Percentiles rank a stretch among this genome's conserved stretches.
Conservation (phyloP, 2,888 invertebrate genomes). For the Automeris io region DNA sequence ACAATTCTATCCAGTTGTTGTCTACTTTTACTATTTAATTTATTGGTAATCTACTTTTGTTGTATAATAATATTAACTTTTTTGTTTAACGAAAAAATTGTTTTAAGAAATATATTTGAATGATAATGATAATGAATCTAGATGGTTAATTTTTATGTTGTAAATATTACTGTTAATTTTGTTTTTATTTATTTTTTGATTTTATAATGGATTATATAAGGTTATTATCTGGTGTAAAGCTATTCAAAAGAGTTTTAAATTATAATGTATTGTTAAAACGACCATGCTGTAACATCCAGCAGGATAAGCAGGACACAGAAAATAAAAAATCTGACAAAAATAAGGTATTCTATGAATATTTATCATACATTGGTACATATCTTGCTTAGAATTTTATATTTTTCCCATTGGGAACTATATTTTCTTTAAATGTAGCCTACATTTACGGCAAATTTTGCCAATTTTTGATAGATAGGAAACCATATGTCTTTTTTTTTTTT, state of each 20-base stretch:
- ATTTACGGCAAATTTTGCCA: too few species aligned
- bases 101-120: not conserved
- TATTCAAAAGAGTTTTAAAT: conserved; percentile 18
- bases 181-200: conserved; percentile 25
- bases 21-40: too few species aligned
- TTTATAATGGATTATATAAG: conserved; percentile 50
- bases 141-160: conserved; percentile 33
- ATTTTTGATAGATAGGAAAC: too few species aligned
- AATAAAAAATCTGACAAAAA: conserved; percentile 15
- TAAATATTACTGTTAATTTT: conserved; percentile 14
- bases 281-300: conserved; percentile 12
- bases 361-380: not conserved
- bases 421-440: too few species aligned
- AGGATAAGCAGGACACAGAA: conserved; percentile 1
- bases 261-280: conserved; percentile 14
- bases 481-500: too few species aligned
- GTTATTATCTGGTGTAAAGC: conserved; percentile 40
- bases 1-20: too few species aligned
- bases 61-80: not conserved
- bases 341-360: conserved; percentile 19
- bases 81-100: not conserved
- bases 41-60: too few species aligned
- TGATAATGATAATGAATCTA: conserved; percentile 28
- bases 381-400: too few species aligned
- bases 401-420: too few species aligned